Evolutionary conservation across 1,140 invertebrate species (phyloP), one percentile per base, ranked within the genome.

Genomic region (Camponotus pennsylvanicus): DNA sequence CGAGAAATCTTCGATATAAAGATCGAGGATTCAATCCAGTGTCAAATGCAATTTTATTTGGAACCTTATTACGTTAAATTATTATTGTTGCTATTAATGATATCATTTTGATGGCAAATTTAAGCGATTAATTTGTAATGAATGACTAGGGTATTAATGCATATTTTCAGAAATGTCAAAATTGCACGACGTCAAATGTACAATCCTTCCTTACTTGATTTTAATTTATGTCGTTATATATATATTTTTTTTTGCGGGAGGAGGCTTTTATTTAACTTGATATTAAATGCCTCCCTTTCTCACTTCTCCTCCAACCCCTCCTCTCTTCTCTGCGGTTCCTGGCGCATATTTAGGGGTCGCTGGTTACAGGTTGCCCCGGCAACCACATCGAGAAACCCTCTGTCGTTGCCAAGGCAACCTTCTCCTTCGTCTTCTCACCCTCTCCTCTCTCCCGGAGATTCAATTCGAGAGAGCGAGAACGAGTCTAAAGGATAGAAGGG

Each of bases 331-430:
- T 87, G 85, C 67, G 89, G 88, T 86, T 63, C 55, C 88, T 79
- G 79, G 86, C 88, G 89, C 80, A 88, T 90, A 87, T 89, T 89
- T 90, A 89, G 89, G 89, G 86, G 78, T 88, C 89, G 86, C 78
- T 64, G 88, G 86, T 90, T 86, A 87, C 80, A 88, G 92, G 93
- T 94, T 93, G 92, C 94, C 92, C 85, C 89, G 93, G 94, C 93
- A 94, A 94, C 94, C 87, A 86, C 67, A 89, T 64, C 91, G 92
- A 89, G 91, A 80, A 85, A 73, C 90, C 89, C 91, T 88, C 83
- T 87, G 77, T 87, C 89, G 94, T 94, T 94, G 93, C 94, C 93
- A 91, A 90, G 93, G 93, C 91, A 93, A 94, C 93, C 90, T 79
- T 88, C 78, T 86, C 83, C 77, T 73, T 77, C 90, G 88, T 82